These are phyloP conservation scores for Tethya wilhelma DNA, from an alignment of 37 sponge, comb jelly and placozoan genomes.

Conservation along the genomic window DNA sequence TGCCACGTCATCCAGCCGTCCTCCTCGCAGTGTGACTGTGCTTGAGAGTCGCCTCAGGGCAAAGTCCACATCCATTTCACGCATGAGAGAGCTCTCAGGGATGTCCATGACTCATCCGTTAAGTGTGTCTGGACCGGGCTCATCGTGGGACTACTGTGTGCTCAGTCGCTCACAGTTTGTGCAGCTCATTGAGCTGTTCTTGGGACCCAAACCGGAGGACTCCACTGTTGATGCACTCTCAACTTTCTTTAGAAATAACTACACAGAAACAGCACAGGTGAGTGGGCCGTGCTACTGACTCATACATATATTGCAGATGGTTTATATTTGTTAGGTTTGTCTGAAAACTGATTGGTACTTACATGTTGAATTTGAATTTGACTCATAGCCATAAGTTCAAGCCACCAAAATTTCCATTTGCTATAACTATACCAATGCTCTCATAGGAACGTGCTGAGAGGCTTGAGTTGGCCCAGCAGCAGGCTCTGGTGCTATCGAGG, in stretches of 20 bases:
- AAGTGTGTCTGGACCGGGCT: constrained; percentile 63
- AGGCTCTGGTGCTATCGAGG: background rate
- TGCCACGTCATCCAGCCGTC: too few relatives aligned
- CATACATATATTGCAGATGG: too few relatives aligned
- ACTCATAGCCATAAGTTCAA: background rate
- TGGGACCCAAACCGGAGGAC: constrained; percentile 25
- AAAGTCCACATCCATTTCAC: background rate
- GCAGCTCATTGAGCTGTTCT: constrained; percentile 67
- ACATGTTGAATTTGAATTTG: too few relatives aligned
- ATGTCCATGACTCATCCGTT: constrained; percentile 1
- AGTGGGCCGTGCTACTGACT: background rate
- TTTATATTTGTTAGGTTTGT: too few relatives aligned
- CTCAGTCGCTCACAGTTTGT: constrained; percentile 60
- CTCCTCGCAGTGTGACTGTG: background rate
- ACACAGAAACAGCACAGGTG: constrained; percentile 44
- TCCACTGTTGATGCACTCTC: constrained; percentile 8
- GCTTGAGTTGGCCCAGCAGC: constrained; percentile 15
- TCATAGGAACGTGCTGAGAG: constrained; percentile 1
- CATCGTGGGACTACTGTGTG: constrained; percentile 45
- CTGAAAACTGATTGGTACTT: too few relatives aligned
- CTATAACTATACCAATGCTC: background rate
- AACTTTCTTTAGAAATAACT: constrained; percentile 44
- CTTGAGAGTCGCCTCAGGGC: background rate
- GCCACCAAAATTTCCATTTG: background rate
- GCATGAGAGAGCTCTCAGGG: background rate